Evolutionary conservation across 1,140 invertebrate genomes (phyloP).

Genomic region (Halesus radiatus): DNA sequence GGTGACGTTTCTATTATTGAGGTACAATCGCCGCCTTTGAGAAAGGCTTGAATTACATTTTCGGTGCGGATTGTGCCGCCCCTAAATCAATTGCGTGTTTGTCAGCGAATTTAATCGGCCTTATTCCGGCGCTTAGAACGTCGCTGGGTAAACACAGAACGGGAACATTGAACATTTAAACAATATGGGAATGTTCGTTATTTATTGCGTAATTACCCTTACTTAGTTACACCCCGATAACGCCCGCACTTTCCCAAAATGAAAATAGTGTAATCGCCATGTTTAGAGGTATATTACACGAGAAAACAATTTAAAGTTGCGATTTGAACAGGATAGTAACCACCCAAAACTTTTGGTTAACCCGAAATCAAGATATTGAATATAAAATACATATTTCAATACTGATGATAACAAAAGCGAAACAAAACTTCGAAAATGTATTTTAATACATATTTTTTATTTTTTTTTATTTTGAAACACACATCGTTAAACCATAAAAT

Average conservation of each 20-base stretch:
- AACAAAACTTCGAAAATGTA: too few relatives aligned
- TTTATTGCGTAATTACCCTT: conserved; percentile 13
- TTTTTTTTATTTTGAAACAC: too few relatives aligned
- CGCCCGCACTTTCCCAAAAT: not conserved
- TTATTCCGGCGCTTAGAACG: not conserved
- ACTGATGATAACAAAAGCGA: too few relatives aligned
- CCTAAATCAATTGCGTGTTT: conserved; percentile 37
- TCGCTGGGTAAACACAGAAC: conserved; percentile 10
- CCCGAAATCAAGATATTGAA: too few relatives aligned
- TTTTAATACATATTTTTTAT: too few relatives aligned
- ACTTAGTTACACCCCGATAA: not conserved
- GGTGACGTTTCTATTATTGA: conserved; percentile 35
- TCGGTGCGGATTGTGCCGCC: conserved; percentile 21
- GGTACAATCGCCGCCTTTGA: conserved; percentile 34
- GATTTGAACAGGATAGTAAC: not conserved
- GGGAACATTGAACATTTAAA: not conserved
- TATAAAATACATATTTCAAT: too few relatives aligned
- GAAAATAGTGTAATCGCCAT: not conserved
- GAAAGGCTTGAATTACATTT: conserved; percentile 27
- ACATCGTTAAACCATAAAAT: too few relatives aligned
- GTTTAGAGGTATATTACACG: not conserved
- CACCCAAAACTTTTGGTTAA: not conserved
- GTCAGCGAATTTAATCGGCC: conserved; percentile 30
- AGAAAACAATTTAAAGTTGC: not conserved
- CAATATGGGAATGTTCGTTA: conserved; percentile 14